Evolutionary conservation across 1,140 invertebrate species (phyloP), one percentile per base, ranked within the genome.

Genomic region (Drosophila pandora): DNA sequence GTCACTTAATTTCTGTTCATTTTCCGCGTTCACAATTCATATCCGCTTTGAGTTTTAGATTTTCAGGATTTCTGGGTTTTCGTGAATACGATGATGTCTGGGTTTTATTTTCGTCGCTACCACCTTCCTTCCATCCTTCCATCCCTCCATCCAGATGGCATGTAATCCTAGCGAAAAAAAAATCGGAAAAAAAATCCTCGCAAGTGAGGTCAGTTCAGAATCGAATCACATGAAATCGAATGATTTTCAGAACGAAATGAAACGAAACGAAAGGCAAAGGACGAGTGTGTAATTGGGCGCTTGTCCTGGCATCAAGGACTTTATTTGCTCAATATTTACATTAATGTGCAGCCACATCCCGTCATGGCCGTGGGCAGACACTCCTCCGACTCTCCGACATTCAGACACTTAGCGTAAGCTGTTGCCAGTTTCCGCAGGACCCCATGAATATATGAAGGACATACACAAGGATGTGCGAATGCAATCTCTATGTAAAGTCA

Each of bases 1-100:
- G 80, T 89, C 70, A 72, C 77, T 89, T 89, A 84, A 89, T 89
- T 89, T 89, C 71, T 71, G 74, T 89, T 85, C 74, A 85, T 89
- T 84, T 83, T 83, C 65, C 76, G 73, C 84, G 84, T 53, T 89
- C 65, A 78, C 77, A 85, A 81, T 80, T 85, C 79, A 89, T 89
- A 89, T 89, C 79, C 84, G 84, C 34, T 70, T 65, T 50, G 58
- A 49, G 63, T 63, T 76, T 70, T 70, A 45, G 69, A 48, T 52
- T 59, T 70, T 34, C 71, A 59, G 76, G 68, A 68, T 63, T 85
- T 62, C 67, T 43, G 25, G 3, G 34, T 10, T 28, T 28, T 28
- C 25, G 25, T 28, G 25, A 28, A 28, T 28, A 6, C 25, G 25
- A 28, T 37, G 10, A n/a, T 37, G 37, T 50, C 61, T 75, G 61